phyloP scores from a whole-genome alignment of 2,797 vertebrate genomes.

The Amblyraja radiata region DNA sequence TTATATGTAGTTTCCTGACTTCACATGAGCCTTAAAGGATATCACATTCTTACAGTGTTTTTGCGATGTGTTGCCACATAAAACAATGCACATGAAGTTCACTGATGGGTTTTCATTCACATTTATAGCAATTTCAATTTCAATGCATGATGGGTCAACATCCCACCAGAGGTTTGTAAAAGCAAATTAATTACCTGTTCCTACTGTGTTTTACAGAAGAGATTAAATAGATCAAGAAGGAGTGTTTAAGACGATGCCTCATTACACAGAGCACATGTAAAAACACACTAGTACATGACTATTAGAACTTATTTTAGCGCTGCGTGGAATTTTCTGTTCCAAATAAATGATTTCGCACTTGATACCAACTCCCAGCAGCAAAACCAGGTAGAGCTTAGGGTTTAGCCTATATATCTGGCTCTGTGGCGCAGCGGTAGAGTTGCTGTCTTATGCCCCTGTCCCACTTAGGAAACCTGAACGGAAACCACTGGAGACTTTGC shows the following conservation, averaged over 20 bases:
- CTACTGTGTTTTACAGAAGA: background rate
- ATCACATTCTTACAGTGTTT: background rate
- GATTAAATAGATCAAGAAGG: background rate
- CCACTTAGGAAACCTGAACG: no score
- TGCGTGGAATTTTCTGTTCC: background rate
- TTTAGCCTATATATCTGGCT: no score
- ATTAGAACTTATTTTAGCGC: background rate
- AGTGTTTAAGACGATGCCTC: background rate
- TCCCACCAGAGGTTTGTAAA: background rate
- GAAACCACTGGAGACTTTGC: no score
- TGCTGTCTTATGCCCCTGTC: no score
- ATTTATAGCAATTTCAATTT: background rate
- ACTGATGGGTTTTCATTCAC: background rate
- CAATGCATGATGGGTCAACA: background rate
- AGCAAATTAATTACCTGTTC: slow-evolving; percentile 6
- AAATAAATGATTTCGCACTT: background rate
- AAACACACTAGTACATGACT: background rate
- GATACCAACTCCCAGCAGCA: background rate
- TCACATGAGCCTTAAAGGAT: background rate
- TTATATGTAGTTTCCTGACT: no score
- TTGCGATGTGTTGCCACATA: background rate
- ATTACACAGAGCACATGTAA: background rate
- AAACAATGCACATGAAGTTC: background rate
- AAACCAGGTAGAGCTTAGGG: no score
- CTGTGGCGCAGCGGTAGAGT: no score